Base-by-base conservation (phyloP, 2,888 invertebrate genomes). In the Crematogaster levior region DNA sequence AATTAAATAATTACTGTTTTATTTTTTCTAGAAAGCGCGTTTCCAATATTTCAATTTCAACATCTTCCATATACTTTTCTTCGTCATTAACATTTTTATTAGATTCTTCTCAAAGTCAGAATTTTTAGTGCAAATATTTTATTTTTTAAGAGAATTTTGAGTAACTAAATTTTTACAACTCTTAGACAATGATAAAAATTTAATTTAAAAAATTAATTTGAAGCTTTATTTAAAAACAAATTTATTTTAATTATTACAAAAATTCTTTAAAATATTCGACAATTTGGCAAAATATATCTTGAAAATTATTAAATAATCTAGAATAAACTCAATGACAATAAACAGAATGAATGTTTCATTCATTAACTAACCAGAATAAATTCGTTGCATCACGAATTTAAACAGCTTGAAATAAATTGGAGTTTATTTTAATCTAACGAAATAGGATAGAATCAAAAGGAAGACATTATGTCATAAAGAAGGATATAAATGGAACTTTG, bases 371-470 rank as follows among this genome's bases (percentile, higher is more conserved):
- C 7, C 21, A 15, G 21, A 18, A 56, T 40, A 56, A 18, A 72
- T 72, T 72, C 18, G 24, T 37, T 40, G 37, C 53, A 18, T 24
- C 10, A 10, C 27, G 56, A 72, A 40, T 56, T 72, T 24, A 53
- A 72, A 70, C 18, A 24, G 43, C 18, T 18, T 70, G 37, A 70
- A 53, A 53, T 51, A 53, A 18, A 40, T 37, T 18, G 15, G 15
- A 37, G 37, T 72, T 56, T 18, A 72, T 27, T 72, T 72, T 56
- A 72, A 72, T 56, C 18, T 27, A 27, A 24, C 10, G 27, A 40
- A 27, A 56, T 27, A 56, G 37, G 18, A 12, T 18, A 70, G 40
- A n/a, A n/a, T n/a, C 15, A 12, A 27, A 58, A 40, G 24, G 15
- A 5, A 30, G 12, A 58, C 58, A n/a, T 72, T 6, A 48, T 66